Evolutionary conservation across 2,113 vertebrate genomes (phyloP).

Genomic region (Albula goreensis): DNA sequence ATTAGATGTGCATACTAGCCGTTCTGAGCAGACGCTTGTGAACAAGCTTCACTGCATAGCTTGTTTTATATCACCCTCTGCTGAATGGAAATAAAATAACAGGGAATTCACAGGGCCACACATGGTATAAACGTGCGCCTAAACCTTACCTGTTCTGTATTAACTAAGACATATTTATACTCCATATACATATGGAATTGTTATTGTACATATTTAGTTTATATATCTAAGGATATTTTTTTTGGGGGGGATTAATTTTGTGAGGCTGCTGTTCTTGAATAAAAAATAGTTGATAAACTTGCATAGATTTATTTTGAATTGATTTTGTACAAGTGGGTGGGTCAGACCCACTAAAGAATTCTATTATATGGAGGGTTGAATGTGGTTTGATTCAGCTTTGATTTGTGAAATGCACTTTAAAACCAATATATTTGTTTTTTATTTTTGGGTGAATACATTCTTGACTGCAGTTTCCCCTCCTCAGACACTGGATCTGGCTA

Average conservation of each 20-base stretch:
- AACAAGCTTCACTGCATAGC: not conserved
- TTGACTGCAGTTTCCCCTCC: too few species aligned
- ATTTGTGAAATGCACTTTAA: too few species aligned
- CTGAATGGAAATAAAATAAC: not conserved
- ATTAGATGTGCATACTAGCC: not conserved
- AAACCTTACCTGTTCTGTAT: not conserved
- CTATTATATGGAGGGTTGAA: too few species aligned
- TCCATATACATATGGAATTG: not conserved
- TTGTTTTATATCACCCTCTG: not conserved
- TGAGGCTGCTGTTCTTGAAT: not conserved
- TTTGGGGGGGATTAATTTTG: not conserved
- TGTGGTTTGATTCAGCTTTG: too few species aligned
- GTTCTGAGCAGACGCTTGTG: not conserved
- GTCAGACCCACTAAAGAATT: too few species aligned
- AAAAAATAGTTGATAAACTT: not conserved
- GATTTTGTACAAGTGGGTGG: too few species aligned
- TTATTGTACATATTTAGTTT: not conserved
- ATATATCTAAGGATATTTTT: not conserved
- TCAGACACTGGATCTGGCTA: too few species aligned
- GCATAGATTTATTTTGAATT: too few species aligned
- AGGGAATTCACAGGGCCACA: not conserved
- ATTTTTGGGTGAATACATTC: too few species aligned
- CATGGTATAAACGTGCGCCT: too few species aligned
- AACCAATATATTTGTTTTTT: too few species aligned
- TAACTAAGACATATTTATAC: not conserved